Evolutionary conservation across 2,113 vertebrate genomes (phyloP).

Genomic region (Etheostoma cragini): DNA sequence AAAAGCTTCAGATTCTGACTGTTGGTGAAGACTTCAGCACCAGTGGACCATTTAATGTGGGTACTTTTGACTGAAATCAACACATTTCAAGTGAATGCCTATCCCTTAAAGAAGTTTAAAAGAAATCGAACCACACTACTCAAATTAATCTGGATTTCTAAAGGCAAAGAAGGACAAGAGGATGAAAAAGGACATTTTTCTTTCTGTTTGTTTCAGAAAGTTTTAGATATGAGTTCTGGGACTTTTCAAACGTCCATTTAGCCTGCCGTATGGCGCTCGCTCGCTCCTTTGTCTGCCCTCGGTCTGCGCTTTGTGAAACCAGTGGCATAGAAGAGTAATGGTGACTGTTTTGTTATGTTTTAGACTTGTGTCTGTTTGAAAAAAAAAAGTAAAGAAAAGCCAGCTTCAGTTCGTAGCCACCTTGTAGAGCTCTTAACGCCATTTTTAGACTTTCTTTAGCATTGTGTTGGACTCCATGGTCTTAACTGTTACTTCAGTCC

Average conservation of each 20-base stretch:
- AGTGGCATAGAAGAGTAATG: conserved; percentile 82
- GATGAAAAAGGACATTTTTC: conserved; percentile 69
- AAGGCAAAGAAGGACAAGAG: conserved; percentile 61
- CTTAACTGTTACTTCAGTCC: conserved; percentile 65
- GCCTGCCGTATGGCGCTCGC: conserved; percentile 46
- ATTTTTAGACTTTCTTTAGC: conserved; percentile 74
- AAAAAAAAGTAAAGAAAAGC: conserved; percentile 62
- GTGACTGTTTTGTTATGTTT: conserved; percentile 82
- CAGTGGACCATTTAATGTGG: conserved; percentile 62
- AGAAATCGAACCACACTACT: conserved; percentile 61
- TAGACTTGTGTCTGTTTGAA: conserved; percentile 80
- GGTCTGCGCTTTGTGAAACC: conserved; percentile 82
- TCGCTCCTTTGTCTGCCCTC: conserved; percentile 67
- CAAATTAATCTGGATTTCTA: conserved; percentile 79
- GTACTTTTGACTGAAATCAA: conserved; percentile 76
- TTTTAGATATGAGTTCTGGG: conserved; percentile 76
- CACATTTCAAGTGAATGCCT: conserved; percentile 86
- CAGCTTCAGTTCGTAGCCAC: conserved; percentile 79
- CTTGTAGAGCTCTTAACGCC: conserved; percentile 70
- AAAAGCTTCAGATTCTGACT: conserved; percentile 33
- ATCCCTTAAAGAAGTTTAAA: conserved; percentile 47
- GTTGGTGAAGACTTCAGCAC: conserved; percentile 37
- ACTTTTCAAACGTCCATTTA: conserved; percentile 63
- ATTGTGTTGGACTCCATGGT: conserved; percentile 72
- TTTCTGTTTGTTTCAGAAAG: conserved; percentile 59